Percentiles rank a stretch among this genome's conserved stretches.
These are phyloP conservation scores for Limanda limanda DNA, from an alignment of 2,113 vertebrate genomes.

Conservation along the genomic window DNA sequence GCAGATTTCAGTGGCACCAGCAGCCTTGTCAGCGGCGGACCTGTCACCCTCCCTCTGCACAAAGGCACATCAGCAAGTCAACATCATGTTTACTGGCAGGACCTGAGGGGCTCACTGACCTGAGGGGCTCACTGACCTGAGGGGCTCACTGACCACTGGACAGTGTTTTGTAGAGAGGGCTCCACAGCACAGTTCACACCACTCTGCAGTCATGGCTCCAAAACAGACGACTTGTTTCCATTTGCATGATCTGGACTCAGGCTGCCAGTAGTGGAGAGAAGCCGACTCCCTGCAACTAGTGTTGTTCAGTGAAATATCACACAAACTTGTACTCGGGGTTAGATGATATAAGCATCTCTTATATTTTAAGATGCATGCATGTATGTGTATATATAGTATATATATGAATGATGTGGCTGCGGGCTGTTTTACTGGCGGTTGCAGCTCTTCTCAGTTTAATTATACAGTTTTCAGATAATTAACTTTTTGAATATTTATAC, in stretches of 20 bases:
- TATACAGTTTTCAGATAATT: too few species aligned
- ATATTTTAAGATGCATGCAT: too few species aligned
- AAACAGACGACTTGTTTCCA: conserved; percentile 46
- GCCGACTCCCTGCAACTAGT: background rate
- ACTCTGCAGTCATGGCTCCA: conserved; percentile 6
- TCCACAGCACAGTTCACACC: conserved; percentile 21
- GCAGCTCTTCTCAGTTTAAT: too few species aligned
- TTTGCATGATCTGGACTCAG: conserved; percentile 34
- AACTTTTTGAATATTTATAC: too few species aligned
- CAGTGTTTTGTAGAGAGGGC: conserved; percentile 50
- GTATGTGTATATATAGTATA: too few species aligned
- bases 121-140: conserved; percentile 58
- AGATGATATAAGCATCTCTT: too few species aligned
- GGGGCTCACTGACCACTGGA: conserved; percentile 57
- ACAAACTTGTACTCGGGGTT: background rate
- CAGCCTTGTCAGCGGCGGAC: conserved; percentile 37
- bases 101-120: too few species aligned
- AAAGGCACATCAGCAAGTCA: conserved; percentile 63
- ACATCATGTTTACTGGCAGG: conserved; percentile 66
- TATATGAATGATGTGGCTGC: too few species aligned
- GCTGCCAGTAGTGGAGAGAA: background rate
- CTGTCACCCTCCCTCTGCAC: conserved; percentile 57
- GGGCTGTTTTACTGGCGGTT: too few species aligned
- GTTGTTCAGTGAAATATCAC: background rate
- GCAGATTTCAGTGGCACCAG: conserved; percentile 24